These are phyloP conservation scores for Varecia variegata DNA, from an alignment of 2,797 vertebrate genomes.

Conservation along the genomic window DNA sequence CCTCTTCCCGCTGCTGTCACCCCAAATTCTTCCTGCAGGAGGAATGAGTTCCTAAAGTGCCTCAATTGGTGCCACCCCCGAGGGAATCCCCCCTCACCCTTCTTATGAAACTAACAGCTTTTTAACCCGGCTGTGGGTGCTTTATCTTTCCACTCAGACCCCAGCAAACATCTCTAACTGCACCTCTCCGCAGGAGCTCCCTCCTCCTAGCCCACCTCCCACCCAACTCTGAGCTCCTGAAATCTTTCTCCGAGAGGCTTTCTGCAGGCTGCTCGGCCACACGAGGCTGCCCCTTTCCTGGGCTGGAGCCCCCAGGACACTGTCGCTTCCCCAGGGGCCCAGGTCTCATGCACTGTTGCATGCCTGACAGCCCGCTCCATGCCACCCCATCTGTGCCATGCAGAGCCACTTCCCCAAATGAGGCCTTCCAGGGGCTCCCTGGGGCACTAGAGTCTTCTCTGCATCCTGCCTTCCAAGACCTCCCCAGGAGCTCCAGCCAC, in stretches of 20 bases:
- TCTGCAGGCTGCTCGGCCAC: neutral
- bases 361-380: neutral
- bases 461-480: accelerated
- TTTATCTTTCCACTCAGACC: no score
- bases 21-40: neutral
- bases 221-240: neutral
- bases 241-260: neutral
- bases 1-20: neutral
- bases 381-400: neutral
- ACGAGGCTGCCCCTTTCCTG: neutral
- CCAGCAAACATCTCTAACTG: neutral
- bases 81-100: neutral
- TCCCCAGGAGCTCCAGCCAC: neutral
- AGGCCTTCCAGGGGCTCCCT: neutral
- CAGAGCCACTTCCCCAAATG: neutral
- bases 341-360: accelerated
- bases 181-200: neutral
- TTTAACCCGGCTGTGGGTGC: neutral
- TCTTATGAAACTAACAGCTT: neutral
- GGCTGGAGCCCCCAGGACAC: neutral
- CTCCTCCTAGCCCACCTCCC: neutral
- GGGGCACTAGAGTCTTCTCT: neutral
- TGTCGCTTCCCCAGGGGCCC: neutral
- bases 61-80: neutral
- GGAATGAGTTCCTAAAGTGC: neutral